phyloP scores from a whole-genome alignment of 2,797 vertebrate species.

The Manis crassicaudata region DNA sequence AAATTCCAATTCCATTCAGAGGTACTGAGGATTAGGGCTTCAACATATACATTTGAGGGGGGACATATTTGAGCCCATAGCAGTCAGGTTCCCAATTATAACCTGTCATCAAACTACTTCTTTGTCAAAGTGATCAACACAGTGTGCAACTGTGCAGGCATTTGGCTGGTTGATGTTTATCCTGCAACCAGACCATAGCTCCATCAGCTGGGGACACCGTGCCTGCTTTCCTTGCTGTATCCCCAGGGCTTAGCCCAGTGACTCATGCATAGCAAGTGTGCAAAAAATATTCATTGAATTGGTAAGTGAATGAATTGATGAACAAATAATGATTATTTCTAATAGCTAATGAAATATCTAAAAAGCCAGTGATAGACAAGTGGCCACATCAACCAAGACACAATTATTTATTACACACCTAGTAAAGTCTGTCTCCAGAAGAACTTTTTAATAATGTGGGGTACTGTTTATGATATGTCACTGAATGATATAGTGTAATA shows the following conservation, averaged over 20 bases:
- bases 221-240: not conserved
- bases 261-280: too few species aligned
- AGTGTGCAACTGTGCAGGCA: accelerated
- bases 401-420: not conserved
- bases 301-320: not conserved
- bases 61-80: not conserved
- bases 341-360: not conserved
- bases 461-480: not conserved
- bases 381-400: not conserved
- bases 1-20: not conserved
- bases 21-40: not conserved
- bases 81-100: not conserved
- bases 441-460: not conserved
- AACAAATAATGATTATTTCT: not conserved
- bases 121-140: not conserved
- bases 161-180: not conserved
- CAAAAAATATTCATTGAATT: not conserved
- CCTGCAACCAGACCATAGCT: not conserved
- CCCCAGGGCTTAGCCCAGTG: not conserved
- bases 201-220: not conserved
- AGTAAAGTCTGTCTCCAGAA: not conserved
- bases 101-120: not conserved
- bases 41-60: too few species aligned
- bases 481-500: not conserved
- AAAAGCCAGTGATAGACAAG: not conserved